Evolutionary conservation across 2,797 vertebrate genomes (phyloP), one percentile per base, ranked within the genome.

Genomic region (Prunella strophiata): DNA sequence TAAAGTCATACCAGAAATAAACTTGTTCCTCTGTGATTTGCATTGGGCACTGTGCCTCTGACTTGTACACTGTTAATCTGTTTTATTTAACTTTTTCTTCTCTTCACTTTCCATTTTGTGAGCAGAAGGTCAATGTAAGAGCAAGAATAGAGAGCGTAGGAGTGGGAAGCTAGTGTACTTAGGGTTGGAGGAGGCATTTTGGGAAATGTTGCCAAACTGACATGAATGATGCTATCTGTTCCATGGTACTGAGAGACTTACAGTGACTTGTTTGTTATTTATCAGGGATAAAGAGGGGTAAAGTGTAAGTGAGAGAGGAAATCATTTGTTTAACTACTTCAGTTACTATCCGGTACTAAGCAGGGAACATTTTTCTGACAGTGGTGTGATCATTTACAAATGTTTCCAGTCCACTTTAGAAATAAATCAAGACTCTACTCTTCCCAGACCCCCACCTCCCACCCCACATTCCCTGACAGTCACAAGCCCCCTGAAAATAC

Each of bases 81-180:
- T 87, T 94, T 94, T 96, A 92, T 96, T 96, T 97, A 83, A 93
- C 80, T 68, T 95, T 85, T 93, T 88, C 71, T 85, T 91, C 72
- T 85, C 51, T 80, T 95, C 93, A 95, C 95, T 96, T 96, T 97
- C 94, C 96, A 94, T 96, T 94, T 94, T 95, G 94, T 77, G 89
- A 96, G 94, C 93, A 95, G 75, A 80, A 96, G 96, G 96, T 96
- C 96, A 96, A 72, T 85, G 71, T 87, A 87, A 94, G 93, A 93
- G 85, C 94, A 96, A 95, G 91, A 94, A 89, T 77, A 91, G 93
- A 77, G 86, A 91, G 93, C 81, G 93, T 97, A 94, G 96, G 95
- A 96, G 96, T 94, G 94, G 90, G 96, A 97, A 96, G 83, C 83
- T 50, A 30, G 93, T 86, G 89, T 84, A 88, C 89, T 96, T 86